A percentile compares a stretch with the other conserved stretches of the same genome.
Evolutionary conservation across 2,888 invertebrate genomes (phyloP).

Genomic region (Volucella inflata): DNA sequence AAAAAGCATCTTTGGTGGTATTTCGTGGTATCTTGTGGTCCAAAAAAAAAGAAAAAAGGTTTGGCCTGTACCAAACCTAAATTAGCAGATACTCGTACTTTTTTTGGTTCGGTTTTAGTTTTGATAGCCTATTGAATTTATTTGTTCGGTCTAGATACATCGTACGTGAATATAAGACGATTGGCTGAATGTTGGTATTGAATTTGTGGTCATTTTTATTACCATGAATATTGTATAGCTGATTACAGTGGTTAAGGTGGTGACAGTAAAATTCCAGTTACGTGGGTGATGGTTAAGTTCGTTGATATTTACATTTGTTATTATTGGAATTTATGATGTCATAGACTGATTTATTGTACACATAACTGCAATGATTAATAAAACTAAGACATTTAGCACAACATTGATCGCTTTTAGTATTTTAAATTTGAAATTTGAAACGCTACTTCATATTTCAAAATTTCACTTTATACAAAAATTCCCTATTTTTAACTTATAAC

Average conservation of each 20-base stretch:
- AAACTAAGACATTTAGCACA: background rate
- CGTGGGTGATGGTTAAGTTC: conserved; percentile 15
- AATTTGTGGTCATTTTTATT: conserved; percentile 49
- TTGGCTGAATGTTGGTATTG: conserved; percentile 11
- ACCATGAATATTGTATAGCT: background rate
- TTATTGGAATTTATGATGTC: conserved; percentile 51
- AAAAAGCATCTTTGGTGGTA: conserved; percentile 38
- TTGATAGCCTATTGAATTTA: conserved; percentile 15
- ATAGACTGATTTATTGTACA: background rate
- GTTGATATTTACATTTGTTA: conserved; percentile 10
- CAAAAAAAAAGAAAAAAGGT: background rate
- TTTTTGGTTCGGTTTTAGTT: conserved; percentile 11
- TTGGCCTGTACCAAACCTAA: conserved; percentile 25
- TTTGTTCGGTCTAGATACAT: conserved; percentile 17
- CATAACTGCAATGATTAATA: background rate
- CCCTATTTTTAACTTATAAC: too few relatives aligned
- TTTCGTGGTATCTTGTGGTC: conserved; percentile 28
- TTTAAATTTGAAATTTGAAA: too few relatives aligned
- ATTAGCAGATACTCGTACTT: conserved; percentile 16
- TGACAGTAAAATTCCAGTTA: conserved; percentile 9
- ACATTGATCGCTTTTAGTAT: too few relatives aligned
- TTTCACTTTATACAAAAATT: too few relatives aligned
- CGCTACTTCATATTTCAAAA: too few relatives aligned
- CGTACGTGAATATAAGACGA: background rate
- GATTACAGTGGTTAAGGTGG: conserved; percentile 11